phyloP scores from a whole-genome alignment of 1,140 invertebrate species.

The Drosophila parvula region DNA sequence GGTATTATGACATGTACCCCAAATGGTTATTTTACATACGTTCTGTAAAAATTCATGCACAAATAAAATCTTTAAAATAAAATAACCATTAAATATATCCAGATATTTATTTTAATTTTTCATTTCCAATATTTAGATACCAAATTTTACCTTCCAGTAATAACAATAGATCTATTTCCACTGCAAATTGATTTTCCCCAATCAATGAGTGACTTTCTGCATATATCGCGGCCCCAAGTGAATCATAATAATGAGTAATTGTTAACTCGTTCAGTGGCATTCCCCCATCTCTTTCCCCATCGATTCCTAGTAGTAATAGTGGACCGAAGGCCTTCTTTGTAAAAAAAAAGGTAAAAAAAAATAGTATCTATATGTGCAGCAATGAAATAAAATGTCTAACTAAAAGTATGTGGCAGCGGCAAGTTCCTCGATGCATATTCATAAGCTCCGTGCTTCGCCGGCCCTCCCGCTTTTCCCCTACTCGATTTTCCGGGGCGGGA shows the following conservation, averaged over 20 bases:
- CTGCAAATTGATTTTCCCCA: background rate
- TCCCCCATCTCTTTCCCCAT: background rate
- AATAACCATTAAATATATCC: too few species aligned
- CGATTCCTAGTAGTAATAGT: slow-evolving; percentile 15
- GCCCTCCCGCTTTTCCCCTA: slow-evolving; percentile 17
- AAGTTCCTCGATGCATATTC: slow-evolving; percentile 53
- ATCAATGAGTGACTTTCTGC: slow-evolving; percentile 3
- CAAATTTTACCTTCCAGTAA: too few species aligned
- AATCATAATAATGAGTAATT: slow-evolving; percentile 26
- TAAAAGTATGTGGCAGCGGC: slow-evolving; percentile 52
- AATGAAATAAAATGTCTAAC: slow-evolving; percentile 51
- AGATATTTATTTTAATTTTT: too few species aligned
- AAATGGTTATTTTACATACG: too few species aligned
- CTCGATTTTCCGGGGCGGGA: slow-evolving; percentile 39
- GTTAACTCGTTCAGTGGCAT: slow-evolving; percentile 20
- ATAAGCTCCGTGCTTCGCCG: slow-evolving; percentile 31
- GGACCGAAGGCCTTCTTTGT: slow-evolving; percentile 30
- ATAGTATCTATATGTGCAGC: slow-evolving; percentile 37
- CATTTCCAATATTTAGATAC: too few species aligned
- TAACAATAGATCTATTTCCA: too few species aligned
- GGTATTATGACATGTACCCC: too few species aligned
- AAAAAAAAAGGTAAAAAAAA: slow-evolving; percentile 6
- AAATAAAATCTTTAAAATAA: too few species aligned
- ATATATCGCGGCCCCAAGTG: slow-evolving; percentile 3
- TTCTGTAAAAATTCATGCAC: too few species aligned